phyloP scores from a whole-genome alignment of 2,797 vertebrate genomes.

The Siniperca undulata region DNA sequence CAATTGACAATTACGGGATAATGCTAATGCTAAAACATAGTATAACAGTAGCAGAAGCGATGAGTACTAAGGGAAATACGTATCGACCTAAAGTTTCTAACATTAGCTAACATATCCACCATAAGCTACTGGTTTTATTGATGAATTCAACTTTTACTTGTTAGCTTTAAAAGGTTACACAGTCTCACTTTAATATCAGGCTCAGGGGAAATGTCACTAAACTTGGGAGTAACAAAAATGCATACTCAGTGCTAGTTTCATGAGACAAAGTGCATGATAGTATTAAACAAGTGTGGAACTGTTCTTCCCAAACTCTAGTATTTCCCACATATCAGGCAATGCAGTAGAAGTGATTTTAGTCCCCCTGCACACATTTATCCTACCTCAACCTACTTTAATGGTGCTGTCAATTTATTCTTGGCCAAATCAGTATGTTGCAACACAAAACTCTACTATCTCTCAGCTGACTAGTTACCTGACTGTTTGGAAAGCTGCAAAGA shows the following conservation, averaged over 20 bases:
- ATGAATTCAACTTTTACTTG: neutral
- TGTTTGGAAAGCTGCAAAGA: constrained; percentile 20
- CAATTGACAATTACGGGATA: neutral
- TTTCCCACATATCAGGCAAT: neutral
- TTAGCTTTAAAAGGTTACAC: neutral
- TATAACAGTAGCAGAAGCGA: too few relatives aligned
- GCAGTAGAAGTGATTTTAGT: constrained; percentile 1
- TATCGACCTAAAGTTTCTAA: neutral
- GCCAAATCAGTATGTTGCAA: constrained; percentile 24
- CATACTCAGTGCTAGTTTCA: neutral
- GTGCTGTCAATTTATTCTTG: constrained; percentile 46
- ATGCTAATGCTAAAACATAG: neutral
- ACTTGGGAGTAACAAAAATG: neutral
- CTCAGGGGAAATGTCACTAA: constrained; percentile 1
- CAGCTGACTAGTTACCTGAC: constrained; percentile 41
- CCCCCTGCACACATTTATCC: constrained; percentile 29
- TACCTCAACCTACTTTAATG: constrained; percentile 32
- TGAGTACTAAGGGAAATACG: neutral
- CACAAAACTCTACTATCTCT: constrained; percentile 40
- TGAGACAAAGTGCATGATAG: neutral
- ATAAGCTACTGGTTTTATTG: neutral
- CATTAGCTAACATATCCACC: neutral
- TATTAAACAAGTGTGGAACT: neutral
- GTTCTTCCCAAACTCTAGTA: neutral
- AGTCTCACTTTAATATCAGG: neutral